These are phyloP conservation scores for Cyrtorhinus lividipennis DNA, from an alignment of 1,140 invertebrate species.

Conservation along the genomic window DNA sequence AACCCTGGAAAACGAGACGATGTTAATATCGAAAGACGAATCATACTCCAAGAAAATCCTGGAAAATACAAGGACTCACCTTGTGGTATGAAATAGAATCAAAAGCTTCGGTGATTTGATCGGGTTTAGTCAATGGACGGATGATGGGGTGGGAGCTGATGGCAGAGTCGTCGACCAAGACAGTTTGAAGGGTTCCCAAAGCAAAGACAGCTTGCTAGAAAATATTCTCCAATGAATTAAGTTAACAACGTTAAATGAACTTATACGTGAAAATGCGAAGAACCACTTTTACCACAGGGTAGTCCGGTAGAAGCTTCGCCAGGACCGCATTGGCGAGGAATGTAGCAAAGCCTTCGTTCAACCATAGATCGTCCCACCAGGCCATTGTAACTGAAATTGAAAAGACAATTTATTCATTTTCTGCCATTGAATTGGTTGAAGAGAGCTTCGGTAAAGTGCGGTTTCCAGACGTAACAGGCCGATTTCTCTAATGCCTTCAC, in stretches of 20 bases:
- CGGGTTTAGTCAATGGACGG: conserved; percentile 62
- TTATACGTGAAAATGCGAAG: background rate
- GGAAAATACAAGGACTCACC: conserved; percentile 34
- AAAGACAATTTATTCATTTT: no score
- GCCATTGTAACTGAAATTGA: conserved; percentile 69
- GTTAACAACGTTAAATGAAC: background rate
- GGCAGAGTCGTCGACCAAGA: conserved; percentile 61
- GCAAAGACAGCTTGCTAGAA: background rate
- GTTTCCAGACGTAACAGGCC: no score
- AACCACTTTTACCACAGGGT: background rate
- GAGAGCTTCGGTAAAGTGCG: no score
- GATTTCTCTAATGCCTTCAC: no score
- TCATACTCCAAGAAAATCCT: background rate
- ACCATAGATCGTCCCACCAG: conserved; percentile 89
- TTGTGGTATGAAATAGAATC: conserved; percentile 87
- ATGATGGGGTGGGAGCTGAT: conserved; percentile 78
- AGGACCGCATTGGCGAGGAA: conserved; percentile 41
- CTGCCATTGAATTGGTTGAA: no score
- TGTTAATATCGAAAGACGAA: background rate
- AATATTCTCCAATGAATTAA: background rate
- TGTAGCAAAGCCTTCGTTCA: conserved; percentile 83
- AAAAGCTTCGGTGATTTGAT: conserved; percentile 85
- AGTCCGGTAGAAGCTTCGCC: background rate
- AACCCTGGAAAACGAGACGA: conserved; percentile 51
- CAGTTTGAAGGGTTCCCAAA: conserved; percentile 40